These are phyloP conservation scores for Lordiphosa andalusiaca DNA, from an alignment of 2,888 invertebrate species.

Conservation along the genomic window DNA sequence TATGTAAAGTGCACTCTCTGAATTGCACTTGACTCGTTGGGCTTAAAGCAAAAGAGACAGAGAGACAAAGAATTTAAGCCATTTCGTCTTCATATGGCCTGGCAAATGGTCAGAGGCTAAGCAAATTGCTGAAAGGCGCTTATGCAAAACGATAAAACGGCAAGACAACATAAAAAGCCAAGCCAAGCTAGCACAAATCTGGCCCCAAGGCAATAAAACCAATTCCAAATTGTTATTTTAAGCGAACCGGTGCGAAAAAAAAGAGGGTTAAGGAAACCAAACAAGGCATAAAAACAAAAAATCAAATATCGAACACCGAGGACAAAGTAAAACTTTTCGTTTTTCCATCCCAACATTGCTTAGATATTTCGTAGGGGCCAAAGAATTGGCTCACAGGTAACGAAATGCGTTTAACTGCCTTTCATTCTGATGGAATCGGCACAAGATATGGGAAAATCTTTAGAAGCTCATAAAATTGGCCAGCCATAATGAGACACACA, in stretches of 20 bases:
- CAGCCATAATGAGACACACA: conserved; percentile 59
- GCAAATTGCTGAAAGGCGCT: conserved; percentile 60
- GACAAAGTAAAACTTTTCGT: conserved; percentile 21
- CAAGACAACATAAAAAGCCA: conserved; percentile 40
- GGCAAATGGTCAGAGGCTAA: conserved; percentile 39
- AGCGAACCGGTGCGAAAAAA: conserved; percentile 42
- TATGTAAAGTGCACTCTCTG: conserved; percentile 18
- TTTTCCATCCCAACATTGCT: conserved; percentile 20
- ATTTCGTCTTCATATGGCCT: conserved; percentile 19
- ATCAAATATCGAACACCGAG: conserved; percentile 65
- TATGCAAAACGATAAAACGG: conserved; percentile 70
- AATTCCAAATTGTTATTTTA: conserved; percentile 76
- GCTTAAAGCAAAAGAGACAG: not conserved
- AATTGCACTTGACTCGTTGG: conserved; percentile 52
- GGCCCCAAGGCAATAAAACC: conserved; percentile 72
- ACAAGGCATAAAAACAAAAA: conserved; percentile 63
- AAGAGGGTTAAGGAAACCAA: conserved; percentile 19
- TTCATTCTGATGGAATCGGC: conserved; percentile 71
- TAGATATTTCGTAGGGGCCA: too few species aligned
- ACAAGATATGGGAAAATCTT: conserved; percentile 59
- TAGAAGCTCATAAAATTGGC: conserved; percentile 64
- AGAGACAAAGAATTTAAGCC: conserved; percentile 35
- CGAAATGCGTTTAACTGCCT: conserved; percentile 60
- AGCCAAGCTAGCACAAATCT: conserved; percentile 46
- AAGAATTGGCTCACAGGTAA: conserved; percentile 48